Evolutionary conservation across 2,113 vertebrate genomes (phyloP).

Genomic region (Opisthocomus hoazin): DNA sequence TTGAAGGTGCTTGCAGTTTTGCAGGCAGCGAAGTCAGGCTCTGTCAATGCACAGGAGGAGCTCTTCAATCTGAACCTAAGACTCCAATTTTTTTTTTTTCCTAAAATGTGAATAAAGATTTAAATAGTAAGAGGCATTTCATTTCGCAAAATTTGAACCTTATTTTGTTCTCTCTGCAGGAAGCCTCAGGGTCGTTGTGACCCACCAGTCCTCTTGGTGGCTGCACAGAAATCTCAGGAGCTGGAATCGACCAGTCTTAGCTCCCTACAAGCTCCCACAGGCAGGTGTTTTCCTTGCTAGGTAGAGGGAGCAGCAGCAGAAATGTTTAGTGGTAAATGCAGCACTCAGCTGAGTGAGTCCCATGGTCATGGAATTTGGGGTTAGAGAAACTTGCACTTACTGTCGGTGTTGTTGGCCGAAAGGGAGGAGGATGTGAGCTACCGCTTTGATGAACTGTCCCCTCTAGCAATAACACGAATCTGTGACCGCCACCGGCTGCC

Average conservation of each 20-base stretch:
- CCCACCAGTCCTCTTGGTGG: neutral
- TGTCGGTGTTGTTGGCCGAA: neutral
- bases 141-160: neutral
- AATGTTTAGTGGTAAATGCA: neutral
- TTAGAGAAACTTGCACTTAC: neutral
- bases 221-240: neutral
- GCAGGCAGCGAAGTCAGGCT: neutral
- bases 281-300: neutral
- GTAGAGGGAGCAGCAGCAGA: neutral
- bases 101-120: neutral
- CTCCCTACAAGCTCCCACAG: neutral
- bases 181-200: neutral
- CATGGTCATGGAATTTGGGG: fast-evolving
- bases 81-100: too few species aligned
- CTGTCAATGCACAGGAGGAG: neutral
- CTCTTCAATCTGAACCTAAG: neutral
- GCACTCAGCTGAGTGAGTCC: neutral
- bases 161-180: neutral
- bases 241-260: neutral
- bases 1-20: neutral
- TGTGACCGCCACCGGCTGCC: neutral
- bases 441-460: neutral
- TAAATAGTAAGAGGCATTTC: neutral
- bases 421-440: neutral
- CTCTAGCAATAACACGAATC: neutral